Base-by-base conservation (phyloP, 1,140 invertebrate species). In the Anadara kagoshimensis region DNA sequence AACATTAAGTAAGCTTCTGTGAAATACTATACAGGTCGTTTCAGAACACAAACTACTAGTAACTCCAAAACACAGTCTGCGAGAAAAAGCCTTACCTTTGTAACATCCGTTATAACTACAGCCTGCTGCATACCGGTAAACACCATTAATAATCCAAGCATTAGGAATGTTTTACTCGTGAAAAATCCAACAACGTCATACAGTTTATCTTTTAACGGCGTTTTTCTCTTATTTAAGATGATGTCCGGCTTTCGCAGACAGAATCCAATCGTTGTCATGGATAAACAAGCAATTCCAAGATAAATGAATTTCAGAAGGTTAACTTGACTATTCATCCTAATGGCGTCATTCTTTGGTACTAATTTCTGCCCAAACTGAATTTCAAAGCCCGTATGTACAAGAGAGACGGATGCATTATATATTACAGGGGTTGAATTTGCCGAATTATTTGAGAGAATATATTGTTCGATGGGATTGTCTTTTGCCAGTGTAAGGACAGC, bases 81-180 rank as follows among this genome's bases (percentile, higher is more conserved):
- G 5, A 29, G 16, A 69, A n/a, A 12, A 56, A n/a, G 29, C 36
- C 24, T 64, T 80, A 82, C 80, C 80, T 80, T 78, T 22, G 80
- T 82, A 24, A 82, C 78, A 47, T 76, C 78, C 22, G 76, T 76
- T 14, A 82, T 79, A 16, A 82, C 78, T 47, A 82, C 71, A 24
- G 75, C 80, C 53, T 82, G 80, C 49, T 82, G 80, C 75, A 82
- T 80, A 11, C 80, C 80, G 36, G 75, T 78, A 66, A 80, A 82
- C 24, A 80, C 51, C 78, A 82, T 80, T 18, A 82, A 47, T n/a
- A 78, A 45, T 26, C 76, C 76, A 24, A 79, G 59, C 36, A 77
- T 73, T 14, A 71, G 43, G 53, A 73, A 82, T 14, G 62, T 78
- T 29, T 77, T 79, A 1, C 71, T 76, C 26, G 54, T 66, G 24